phyloP scores from a whole-genome alignment of 2,797 vertebrate genomes.

The Enteromius unitaeniatus region DNA sequence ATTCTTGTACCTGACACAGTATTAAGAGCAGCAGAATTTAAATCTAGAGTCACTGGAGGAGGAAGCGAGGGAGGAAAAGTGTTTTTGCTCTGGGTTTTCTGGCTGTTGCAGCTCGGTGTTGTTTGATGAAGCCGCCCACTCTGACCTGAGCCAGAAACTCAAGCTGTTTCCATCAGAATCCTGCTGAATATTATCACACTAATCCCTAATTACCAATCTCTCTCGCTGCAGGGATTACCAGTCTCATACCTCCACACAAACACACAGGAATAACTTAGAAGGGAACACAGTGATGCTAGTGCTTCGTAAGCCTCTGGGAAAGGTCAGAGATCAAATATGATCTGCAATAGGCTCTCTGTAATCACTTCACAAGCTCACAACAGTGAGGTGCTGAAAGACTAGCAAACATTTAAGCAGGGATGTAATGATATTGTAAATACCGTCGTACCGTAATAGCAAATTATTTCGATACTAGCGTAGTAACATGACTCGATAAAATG shows the following conservation, averaged over 20 bases:
- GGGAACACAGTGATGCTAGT: neutral
- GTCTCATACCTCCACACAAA: neutral
- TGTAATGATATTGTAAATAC: too few relatives aligned
- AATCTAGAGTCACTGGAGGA: neutral
- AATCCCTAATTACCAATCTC: slow-evolving; percentile 36
- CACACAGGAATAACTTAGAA: neutral
- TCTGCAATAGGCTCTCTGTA: neutral
- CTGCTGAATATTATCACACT: slow-evolving; percentile 26
- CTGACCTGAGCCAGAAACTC: slow-evolving; percentile 15
- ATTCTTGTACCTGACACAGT: neutral
- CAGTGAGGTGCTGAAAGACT: neutral
- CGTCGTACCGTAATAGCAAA: too few relatives aligned
- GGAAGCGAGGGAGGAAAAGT: neutral
- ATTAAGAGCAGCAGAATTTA: neutral
- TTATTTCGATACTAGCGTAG: too few relatives aligned
- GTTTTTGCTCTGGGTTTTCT: neutral
- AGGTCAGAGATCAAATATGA: neutral
- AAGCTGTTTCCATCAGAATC: slow-evolving; percentile 28
- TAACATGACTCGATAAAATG: too few relatives aligned
- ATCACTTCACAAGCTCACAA: neutral
- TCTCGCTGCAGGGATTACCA: neutral
- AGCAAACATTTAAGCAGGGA: neutral
- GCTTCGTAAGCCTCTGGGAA: neutral
- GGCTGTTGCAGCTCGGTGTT: neutral
- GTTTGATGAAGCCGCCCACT: slow-evolving; percentile 7